A percentile compares a stretch with the other conserved stretches of the same genome.
Evolutionary conservation across 2,113 vertebrate genomes (phyloP).

Genomic region (human): DNA sequence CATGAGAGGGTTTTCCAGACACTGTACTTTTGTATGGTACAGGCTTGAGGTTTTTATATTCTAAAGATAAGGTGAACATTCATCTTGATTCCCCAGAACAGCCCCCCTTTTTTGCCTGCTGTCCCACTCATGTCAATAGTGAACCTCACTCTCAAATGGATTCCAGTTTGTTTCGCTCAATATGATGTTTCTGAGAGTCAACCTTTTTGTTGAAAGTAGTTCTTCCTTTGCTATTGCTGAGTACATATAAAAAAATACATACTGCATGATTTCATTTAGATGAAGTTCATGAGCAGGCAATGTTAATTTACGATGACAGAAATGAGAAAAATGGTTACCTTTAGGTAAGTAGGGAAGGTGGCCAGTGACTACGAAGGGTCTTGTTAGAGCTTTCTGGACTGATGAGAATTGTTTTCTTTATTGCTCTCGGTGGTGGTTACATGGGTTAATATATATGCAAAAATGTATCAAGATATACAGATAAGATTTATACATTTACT

Average conservation of each 20-base stretch:
- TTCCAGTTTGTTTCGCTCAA: neutral
- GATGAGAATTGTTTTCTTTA: neutral
- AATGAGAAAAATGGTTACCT: neutral
- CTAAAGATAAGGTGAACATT: neutral
- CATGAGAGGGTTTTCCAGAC: neutral
- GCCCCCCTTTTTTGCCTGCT: neutral
- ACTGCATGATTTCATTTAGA: neutral
- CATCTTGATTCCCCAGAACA: neutral
- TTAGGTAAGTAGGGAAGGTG: neutral
- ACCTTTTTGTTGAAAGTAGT: neutral
- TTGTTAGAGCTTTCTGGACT: neutral
- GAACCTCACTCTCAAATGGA: neutral
- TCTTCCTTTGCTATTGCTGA: neutral
- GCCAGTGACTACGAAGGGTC: neutral
- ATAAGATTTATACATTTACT: neutral
- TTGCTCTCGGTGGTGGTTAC: neutral
- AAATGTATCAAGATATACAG: neutral
- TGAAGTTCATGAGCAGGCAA: neutral
- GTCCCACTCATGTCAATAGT: neutral
- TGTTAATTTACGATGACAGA: neutral
- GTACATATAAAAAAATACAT: neutral
- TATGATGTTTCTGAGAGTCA: neutral
- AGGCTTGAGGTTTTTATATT: neutral
- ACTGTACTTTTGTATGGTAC: neutral
- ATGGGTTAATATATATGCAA: neutral